Percentiles rank a stretch among this genome's conserved stretches.
Conservation (phyloP, 2,113 vertebrate species). For the Heterocephalus glaber region DNA sequence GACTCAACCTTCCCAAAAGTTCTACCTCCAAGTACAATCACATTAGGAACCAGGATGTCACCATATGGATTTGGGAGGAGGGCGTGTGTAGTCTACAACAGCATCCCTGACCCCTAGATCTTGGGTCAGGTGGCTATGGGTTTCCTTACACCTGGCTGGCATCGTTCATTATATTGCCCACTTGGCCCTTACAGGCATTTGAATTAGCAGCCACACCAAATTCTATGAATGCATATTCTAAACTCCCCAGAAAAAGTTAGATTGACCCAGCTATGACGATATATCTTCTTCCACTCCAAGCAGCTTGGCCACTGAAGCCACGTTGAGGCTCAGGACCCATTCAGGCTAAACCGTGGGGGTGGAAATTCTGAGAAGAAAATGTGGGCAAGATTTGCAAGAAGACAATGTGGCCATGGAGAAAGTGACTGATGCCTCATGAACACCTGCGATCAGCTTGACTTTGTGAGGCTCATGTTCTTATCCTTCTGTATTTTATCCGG, state of each 20-base stretch:
- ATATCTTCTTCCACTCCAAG: background rate
- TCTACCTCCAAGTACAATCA: background rate
- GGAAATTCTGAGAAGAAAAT: background rate
- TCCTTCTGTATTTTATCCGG: background rate
- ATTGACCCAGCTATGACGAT: background rate
- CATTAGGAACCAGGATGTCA: background rate
- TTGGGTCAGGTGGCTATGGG: fast-evolving
- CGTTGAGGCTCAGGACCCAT: too few species aligned
- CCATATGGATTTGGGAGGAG: background rate
- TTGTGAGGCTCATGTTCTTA: background rate
- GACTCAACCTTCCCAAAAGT: background rate
- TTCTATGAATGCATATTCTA: background rate
- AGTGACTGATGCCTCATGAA: background rate
- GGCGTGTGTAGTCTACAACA: background rate
- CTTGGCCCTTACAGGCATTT: background rate
- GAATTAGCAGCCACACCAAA: background rate
- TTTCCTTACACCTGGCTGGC: background rate
- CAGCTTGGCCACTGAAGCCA: background rate
- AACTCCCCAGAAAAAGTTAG: background rate
- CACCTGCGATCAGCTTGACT: background rate
- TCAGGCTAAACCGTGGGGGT: background rate
- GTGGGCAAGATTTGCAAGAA: background rate
- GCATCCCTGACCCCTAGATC: background rate
- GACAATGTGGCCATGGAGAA: background rate
- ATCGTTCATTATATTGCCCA: background rate